Evolutionary conservation across 35 echinoderm and acorn worm genomes (phyloP), one percentile per base, ranked within the genome.

Genomic region (Lytechinus variegatus): DNA sequence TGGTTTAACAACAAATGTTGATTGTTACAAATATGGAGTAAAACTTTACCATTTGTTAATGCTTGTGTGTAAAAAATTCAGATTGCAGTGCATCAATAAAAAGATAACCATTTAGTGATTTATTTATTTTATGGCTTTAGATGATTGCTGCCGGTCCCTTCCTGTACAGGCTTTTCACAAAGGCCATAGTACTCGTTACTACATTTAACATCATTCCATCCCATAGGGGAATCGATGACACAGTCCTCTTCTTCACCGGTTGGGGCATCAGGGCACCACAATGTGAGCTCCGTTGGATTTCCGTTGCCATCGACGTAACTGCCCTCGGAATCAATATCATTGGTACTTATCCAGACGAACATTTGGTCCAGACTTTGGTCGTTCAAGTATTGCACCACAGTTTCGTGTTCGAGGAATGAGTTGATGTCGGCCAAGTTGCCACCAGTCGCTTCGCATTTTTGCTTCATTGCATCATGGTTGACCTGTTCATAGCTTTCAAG

Each of bases 201-300:
- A 33, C 88, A 90, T 5, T 2, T 10, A 28, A 33, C 27, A 21
- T 90, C 88, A 33, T 90, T 90, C 88, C 88, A 90, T 44, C 88
- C 88, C 88, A 90, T 90, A 5, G 29, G 12, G 16, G 88, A 90
- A 10, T 28, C 52, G 88, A 90, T 33, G 7, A 33, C 13, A 21
- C 88, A 90, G 10, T 90, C 88, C 24, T 90, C 27, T 9, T 90
- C 9, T 58, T 9, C 9, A 58, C 13, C 87, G 9, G 8, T 9
- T 4, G 88, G 88, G 11, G 88, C 88, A 9, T 90, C 88, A 13
- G 88, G 88, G 88, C 88, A 90, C 88, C 88, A 90, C 28, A 90
- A 33, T 5, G 88, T 90, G 88, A 90, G 88, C 9, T 10, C 28
- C 24, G 5, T 7, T 8, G 27, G 13, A 5, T 28, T 9, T 10